Conservation (phyloP, 2,888 invertebrate genomes). For the Lasius platythorax region DNA sequence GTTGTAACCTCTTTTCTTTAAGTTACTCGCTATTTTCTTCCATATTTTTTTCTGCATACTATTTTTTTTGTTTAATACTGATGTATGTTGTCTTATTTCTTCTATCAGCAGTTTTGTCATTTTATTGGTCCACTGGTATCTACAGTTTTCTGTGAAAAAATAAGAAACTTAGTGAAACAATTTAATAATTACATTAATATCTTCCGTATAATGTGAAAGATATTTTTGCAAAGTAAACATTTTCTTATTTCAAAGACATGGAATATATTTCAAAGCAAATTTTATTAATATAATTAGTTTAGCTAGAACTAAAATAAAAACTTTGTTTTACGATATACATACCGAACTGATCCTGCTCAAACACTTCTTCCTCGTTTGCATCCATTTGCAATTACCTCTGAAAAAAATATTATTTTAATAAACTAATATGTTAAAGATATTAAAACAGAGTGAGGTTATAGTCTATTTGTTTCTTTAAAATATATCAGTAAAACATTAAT, state of each 20-base stretch:
- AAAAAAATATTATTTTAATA: slow-evolving; percentile 23
- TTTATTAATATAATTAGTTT: background rate
- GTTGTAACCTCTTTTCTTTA: background rate
- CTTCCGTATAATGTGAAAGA: background rate
- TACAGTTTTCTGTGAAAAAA: slow-evolving; percentile 10
- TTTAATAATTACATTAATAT: slow-evolving; percentile 2
- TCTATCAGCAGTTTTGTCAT: slow-evolving; percentile 8
- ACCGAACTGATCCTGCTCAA: background rate
- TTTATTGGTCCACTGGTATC: background rate
- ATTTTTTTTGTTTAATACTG: slow-evolving; percentile 12
- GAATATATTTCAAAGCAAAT: background rate
- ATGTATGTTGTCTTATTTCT: background rate
- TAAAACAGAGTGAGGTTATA: too few relatives aligned
- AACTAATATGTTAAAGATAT: slow-evolving; percentile 3
- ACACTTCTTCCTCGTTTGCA: background rate
- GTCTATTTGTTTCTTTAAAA: background rate
- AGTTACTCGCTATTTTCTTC: background rate
- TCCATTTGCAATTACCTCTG: slow-evolving; percentile 4
- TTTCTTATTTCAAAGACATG: background rate
- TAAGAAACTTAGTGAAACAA: background rate
- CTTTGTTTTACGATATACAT: background rate
- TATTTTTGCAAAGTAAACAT: background rate
- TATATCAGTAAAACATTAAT: slow-evolving; percentile 1
- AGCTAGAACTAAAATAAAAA: slow-evolving; percentile 20
- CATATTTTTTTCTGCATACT: background rate